Base-by-base conservation (phyloP, 2,113 vertebrate genomes). In the Elanoides forficatus region DNA sequence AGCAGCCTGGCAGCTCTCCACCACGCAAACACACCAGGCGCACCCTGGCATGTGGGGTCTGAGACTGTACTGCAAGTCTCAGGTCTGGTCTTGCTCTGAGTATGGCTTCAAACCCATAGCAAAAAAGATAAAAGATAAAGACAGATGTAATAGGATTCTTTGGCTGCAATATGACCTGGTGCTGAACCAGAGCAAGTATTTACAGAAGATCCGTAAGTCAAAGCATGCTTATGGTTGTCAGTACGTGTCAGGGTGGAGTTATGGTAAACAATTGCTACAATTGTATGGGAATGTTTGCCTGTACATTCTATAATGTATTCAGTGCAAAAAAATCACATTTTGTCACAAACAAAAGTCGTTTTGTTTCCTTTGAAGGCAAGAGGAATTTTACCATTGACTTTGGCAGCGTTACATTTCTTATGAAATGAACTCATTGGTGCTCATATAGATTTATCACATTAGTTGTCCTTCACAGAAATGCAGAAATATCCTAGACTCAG, bases 131-230 rank as follows among this genome's bases (percentile, higher is more conserved):
- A 75, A 90, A 59, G 13, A 68, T 56, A 65, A 90, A 86, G 75
- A 62, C 15, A 79, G 13, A 89, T 55, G 62, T 65, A 95, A 92
- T 2, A 47, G 21, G 53, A 75, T 80, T 86, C 89, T 79, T 93
- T 0, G 1, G 73, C 70, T 90, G 53, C 70, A 82, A 1, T 30
- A 53, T 86, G 88, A 95, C 94, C 91, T 87, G 43, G 86, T 95
- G 67, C 76, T 96, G 93, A 95, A 96, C 95, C 86, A 72, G 60
- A 95, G 58, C 55, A 94, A 93, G 56, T 93, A 85, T 97, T 95
- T 94, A 73, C 88, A 87, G 55, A 86, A 78, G 68, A 88, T 72
- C 48, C 0, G 0, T 72, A 92, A 89, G 52, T 84, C 48, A 81
- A 86, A 87, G 48, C 43, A 38, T 56, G 74, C 65, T 81, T 74